Percentiles rank a stretch among this genome's conserved stretches.
phyloP scores from a whole-genome alignment of 2,113 vertebrate species.

The Mustela lutreola region DNA sequence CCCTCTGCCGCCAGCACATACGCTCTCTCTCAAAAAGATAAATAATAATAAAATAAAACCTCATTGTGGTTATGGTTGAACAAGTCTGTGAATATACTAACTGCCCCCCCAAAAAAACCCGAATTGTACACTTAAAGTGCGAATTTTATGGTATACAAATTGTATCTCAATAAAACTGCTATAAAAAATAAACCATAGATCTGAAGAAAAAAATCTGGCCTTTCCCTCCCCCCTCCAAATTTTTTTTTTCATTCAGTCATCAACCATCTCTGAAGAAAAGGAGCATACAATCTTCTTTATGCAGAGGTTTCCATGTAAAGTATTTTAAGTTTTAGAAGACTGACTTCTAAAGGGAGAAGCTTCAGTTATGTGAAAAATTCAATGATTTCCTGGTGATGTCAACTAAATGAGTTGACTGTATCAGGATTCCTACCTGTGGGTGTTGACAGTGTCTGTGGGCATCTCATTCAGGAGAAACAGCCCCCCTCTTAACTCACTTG shows the following conservation, averaged over 20 bases:
- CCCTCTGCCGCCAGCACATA: not conserved
- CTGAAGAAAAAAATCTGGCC: not conserved
- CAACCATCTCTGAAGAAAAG: not conserved
- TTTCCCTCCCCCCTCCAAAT: not conserved
- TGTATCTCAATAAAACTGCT: not conserved
- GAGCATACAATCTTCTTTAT: not conserved
- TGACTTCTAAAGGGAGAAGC: not conserved
- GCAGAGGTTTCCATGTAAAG: not conserved
- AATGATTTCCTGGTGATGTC: not conserved
- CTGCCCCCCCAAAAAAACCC: not conserved
- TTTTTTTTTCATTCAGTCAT: not conserved
- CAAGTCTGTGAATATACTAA: not conserved
- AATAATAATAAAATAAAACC: not conserved
- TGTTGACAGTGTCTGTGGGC: not conserved
- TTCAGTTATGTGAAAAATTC: not conserved
- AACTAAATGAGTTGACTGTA: not conserved
- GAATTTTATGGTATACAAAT: not conserved
- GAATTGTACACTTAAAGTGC: not conserved
- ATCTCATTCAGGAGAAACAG: slow-evolving; percentile 10
- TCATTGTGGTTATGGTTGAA: not conserved
- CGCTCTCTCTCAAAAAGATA: not conserved
- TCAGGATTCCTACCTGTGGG: not conserved
- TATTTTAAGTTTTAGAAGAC: not conserved
- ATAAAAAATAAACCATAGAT: not conserved
- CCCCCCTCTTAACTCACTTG: not conserved